These are phyloP conservation scores for Drosophila planitibia DNA, from an alignment of 2,888 invertebrate species.

Conservation along the genomic window DNA sequence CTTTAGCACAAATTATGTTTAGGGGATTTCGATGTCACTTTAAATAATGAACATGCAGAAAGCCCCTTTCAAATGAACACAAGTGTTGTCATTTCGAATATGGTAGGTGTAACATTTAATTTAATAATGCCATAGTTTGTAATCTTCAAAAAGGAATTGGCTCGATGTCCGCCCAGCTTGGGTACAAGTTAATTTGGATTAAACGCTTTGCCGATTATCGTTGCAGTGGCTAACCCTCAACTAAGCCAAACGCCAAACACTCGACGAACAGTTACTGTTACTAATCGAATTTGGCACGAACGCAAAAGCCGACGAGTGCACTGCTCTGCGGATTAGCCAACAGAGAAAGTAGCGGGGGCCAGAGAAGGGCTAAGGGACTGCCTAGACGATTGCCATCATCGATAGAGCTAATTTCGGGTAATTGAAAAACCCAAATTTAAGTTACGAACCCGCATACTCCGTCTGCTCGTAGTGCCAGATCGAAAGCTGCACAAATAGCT, in stretches of 20 bases:
- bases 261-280: slow-evolving; percentile 17
- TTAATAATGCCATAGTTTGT: slow-evolving; percentile 51
- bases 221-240: slow-evolving; percentile 34
- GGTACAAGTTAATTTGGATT: slow-evolving; percentile 57
- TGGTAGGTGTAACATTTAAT: slow-evolving; percentile 63
- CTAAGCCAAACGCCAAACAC: slow-evolving; percentile 72
- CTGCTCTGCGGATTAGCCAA: slow-evolving; percentile 41
- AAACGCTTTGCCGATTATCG: slow-evolving; percentile 66
- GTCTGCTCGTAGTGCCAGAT: slow-evolving; percentile 4
- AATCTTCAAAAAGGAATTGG: slow-evolving; percentile 22
- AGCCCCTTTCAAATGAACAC: neutral
- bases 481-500: slow-evolving; percentile 47
- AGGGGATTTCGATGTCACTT: neutral
- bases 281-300: slow-evolving; percentile 76
- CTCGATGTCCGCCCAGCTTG: neutral
- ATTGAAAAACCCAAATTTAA: slow-evolving; percentile 50
- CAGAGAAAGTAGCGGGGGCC: neutral
- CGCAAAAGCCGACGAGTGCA: slow-evolving; percentile 13
- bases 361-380: slow-evolving; percentile 6
- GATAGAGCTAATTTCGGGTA: slow-evolving; percentile 52
- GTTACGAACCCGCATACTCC: slow-evolving; percentile 24
- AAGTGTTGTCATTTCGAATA: neutral
- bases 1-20: neutral
- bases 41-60: neutral
- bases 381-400: slow-evolving; percentile 40